Percentiles rank a stretch among this genome's conserved stretches.
These are phyloP conservation scores for Vireo altiloquus DNA, from an alignment of 2,113 vertebrate species.

Conservation along the genomic window DNA sequence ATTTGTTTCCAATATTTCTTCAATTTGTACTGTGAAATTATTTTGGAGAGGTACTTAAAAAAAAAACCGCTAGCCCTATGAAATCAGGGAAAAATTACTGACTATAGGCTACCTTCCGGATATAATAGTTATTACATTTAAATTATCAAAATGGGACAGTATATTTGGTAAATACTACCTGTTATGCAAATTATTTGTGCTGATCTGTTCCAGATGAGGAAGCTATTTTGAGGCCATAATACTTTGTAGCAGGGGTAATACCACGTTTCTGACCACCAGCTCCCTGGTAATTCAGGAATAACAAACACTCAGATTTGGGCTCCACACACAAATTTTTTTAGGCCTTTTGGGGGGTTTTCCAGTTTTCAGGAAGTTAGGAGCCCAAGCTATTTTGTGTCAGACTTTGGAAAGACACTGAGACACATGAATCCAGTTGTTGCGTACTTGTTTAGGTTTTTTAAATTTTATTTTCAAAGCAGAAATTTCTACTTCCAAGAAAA, in stretches of 20 bases:
- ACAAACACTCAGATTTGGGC: not conserved
- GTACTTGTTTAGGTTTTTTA: not conserved
- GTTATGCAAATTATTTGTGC: not conserved
- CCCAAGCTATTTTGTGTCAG: not conserved
- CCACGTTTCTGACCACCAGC: not conserved
- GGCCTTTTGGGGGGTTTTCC: accelerated
- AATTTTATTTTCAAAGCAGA: not conserved
- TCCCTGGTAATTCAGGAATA: not conserved
- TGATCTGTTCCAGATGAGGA: not conserved
- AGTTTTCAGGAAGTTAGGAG: not conserved
- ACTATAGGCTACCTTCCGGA: not conserved
- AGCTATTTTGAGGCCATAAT: not conserved
- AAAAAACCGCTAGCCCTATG: not conserved
- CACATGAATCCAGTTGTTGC: not conserved
- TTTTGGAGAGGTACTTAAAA: not conserved
- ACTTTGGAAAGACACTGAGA: not conserved
- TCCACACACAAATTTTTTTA: not conserved
- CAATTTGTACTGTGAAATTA: not conserved
- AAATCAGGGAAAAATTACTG: not conserved
- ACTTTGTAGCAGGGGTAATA: not conserved
- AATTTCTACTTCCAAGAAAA: not conserved
- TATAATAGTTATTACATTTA: not conserved
- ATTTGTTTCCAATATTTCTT: not conserved
- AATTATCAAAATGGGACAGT: not conserved
- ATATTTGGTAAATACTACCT: constrained; percentile 14